phyloP scores from a whole-genome alignment of 1,140 invertebrate genomes.

The Drosophila parvula region DNA sequence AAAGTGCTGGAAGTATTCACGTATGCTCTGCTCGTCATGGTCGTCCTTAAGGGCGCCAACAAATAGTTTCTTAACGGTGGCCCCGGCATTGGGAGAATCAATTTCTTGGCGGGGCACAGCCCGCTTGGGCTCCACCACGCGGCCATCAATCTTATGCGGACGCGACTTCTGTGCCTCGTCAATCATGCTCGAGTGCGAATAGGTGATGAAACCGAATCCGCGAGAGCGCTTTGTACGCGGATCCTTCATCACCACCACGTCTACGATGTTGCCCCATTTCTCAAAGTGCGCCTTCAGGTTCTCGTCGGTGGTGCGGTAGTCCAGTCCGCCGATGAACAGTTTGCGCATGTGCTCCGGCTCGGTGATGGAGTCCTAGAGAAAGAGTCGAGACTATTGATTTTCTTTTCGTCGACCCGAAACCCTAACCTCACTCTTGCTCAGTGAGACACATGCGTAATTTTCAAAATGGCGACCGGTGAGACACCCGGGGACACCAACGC shows the following conservation, averaged over 20 bases:
- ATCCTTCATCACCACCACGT: conserved; percentile 99
- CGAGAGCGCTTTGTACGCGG: conserved; percentile 95
- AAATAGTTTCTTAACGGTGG: conserved; percentile 97
- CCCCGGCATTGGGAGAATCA: conserved; percentile 94
- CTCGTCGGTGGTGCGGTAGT: conserved; percentile 98
- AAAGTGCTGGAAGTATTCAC: conserved; percentile 93
- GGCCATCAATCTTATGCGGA: conserved; percentile 88
- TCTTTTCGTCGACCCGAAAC: conserved; percentile 19
- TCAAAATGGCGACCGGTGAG: conserved; percentile 77
- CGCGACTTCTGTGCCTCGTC: conserved; percentile 96
- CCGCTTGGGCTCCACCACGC: conserved; percentile 98
- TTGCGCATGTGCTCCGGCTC: conserved; percentile 98
- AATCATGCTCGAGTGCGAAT: conserved; percentile 95
- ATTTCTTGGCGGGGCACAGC: conserved; percentile 98
- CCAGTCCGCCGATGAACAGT: conserved; percentile 98
- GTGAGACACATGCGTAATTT: conserved; percentile 66
- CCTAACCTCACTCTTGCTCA: conserved; percentile 58
- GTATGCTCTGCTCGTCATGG: conserved; percentile 93
- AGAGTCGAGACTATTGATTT: conserved; percentile 65
- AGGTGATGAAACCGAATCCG: conserved; percentile 99
- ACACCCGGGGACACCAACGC: conserved; percentile 10
- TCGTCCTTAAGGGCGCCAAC: conserved; percentile 96
- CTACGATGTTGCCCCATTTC: conserved; percentile 98
- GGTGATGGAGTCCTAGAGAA: conserved; percentile 72
- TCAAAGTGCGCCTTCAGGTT: conserved; percentile 97